Conservation (phyloP, 1,140 invertebrate genomes). For the Bemisia tabaci region DNA sequence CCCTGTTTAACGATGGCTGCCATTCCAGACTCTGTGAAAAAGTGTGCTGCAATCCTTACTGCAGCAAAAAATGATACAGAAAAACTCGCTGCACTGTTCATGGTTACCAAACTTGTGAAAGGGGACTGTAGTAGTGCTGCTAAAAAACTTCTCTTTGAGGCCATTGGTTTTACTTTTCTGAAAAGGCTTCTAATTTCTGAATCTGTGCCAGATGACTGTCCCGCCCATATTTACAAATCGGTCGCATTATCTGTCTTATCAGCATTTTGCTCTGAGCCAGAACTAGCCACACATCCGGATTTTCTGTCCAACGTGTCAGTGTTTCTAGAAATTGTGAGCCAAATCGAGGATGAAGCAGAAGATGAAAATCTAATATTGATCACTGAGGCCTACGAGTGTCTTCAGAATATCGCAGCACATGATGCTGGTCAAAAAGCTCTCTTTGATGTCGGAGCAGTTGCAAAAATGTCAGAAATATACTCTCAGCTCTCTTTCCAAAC, state of each 20-base stretch:
- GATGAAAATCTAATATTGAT: slow-evolving; percentile 76
- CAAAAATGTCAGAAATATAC: slow-evolving; percentile 71
- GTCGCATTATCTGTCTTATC: slow-evolving; percentile 72
- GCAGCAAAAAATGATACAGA: slow-evolving; percentile 69
- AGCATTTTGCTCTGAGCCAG: slow-evolving; percentile 62
- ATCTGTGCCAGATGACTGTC: slow-evolving; percentile 65
- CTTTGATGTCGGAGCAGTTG: slow-evolving; percentile 56
- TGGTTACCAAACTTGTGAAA: slow-evolving; percentile 77
- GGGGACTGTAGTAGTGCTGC: slow-evolving; percentile 54
- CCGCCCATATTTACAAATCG: slow-evolving; percentile 74
- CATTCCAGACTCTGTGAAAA: slow-evolving; percentile 62
- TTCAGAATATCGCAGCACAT: slow-evolving; percentile 59
- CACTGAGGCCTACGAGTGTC: slow-evolving; percentile 70
- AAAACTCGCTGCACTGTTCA: slow-evolving; percentile 78
- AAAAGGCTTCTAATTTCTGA: slow-evolving; percentile 57
- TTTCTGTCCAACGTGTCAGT: slow-evolving; percentile 66
- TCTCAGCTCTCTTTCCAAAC: slow-evolving; percentile 72
- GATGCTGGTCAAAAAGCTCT: slow-evolving; percentile 58
- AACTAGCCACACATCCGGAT: slow-evolving; percentile 61
- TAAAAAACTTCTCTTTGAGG: slow-evolving; percentile 70
- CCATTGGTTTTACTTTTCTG: slow-evolving; percentile 73
- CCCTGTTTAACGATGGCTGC: too few relatives aligned
- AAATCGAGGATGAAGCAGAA: slow-evolving; percentile 57
- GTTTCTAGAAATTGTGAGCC: slow-evolving; percentile 64
- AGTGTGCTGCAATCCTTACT: slow-evolving; percentile 62